Percentiles rank a stretch among this genome's conserved stretches.
Evolutionary conservation across 2,113 vertebrate species (phyloP).

Genomic region (Dromas ardeola): DNA sequence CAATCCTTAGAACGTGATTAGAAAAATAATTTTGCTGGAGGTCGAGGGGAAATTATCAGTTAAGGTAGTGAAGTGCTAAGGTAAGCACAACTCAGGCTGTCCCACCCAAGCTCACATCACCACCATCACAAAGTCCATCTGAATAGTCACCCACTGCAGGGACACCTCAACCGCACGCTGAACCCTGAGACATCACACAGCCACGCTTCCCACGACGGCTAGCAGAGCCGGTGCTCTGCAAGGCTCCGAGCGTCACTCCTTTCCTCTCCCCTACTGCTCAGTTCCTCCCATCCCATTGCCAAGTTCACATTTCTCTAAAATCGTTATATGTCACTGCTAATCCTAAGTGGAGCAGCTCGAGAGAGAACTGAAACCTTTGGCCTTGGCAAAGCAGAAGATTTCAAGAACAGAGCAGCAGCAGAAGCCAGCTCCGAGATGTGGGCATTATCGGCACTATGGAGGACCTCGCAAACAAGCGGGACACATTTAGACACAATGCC

Average conservation of each 20-base stretch:
- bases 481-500: background rate
- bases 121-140: background rate
- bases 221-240: background rate
- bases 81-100: background rate
- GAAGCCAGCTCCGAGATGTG: background rate
- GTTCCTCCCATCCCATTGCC: background rate
- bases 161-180: background rate
- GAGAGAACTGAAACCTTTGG: background rate
- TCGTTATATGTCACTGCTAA: background rate
- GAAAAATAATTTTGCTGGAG: background rate
- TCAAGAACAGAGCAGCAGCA: background rate
- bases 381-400: background rate
- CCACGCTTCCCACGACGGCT: rapidly evolving
- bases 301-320: background rate
- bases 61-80: background rate
- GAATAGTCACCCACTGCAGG: background rate
- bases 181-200: background rate
- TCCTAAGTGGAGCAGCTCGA: background rate
- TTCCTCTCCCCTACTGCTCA: background rate
- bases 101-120: background rate
- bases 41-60: background rate
- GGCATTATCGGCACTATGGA: rapidly evolving
- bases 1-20: background rate
- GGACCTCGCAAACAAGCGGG: background rate
- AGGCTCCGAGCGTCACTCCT: background rate